Percentiles rank a stretch among this genome's conserved stretches.
These are phyloP conservation scores for Austrolebias charrua DNA, from an alignment of 2,797 vertebrate genomes.

Conservation along the genomic window DNA sequence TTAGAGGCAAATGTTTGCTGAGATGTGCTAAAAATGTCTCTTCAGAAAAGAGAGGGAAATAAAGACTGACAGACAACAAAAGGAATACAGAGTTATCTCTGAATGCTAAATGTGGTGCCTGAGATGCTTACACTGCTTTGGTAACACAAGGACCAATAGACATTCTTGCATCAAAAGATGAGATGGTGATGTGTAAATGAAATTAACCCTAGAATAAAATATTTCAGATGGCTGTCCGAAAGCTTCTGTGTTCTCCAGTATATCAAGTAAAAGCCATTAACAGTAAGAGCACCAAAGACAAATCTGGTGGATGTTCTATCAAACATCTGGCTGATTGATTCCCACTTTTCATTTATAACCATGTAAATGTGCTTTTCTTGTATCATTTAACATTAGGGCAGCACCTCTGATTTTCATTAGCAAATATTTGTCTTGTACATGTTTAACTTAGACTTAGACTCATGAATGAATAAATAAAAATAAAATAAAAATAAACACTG, in stretches of 20 bases:
- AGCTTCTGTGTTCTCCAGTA: slow-evolving; percentile 20
- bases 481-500: too few species aligned
- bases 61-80: slow-evolving; percentile 16
- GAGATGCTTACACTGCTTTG: too few species aligned
- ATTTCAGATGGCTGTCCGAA: slow-evolving; percentile 47
- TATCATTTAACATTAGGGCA: too few species aligned
- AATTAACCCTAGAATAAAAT: slow-evolving; percentile 26
- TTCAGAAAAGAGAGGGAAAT: slow-evolving; percentile 4
- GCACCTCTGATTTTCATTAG: too few species aligned
- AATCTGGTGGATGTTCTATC: slow-evolving; percentile 28
- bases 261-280: slow-evolving; percentile 54
- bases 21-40: slow-evolving; percentile 33
- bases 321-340: slow-evolving; percentile 14
- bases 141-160: slow-evolving; percentile 20
- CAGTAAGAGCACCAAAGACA: slow-evolving; percentile 42
- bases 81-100: slow-evolving; percentile 29
- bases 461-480: too few species aligned
- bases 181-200: slow-evolving; percentile 18
- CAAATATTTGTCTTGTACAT: too few species aligned
- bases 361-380: too few species aligned
- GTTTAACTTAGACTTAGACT: too few species aligned
- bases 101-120: neutral
- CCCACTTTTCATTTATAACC: slow-evolving; percentile 2
- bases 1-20: slow-evolving; percentile 49
- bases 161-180: slow-evolving; percentile 47